Evolutionary conservation across 64 coral and sea anemone species (phyloP), one percentile per base, ranked within the genome.

Genomic region (Pocillopora verrucosa): DNA sequence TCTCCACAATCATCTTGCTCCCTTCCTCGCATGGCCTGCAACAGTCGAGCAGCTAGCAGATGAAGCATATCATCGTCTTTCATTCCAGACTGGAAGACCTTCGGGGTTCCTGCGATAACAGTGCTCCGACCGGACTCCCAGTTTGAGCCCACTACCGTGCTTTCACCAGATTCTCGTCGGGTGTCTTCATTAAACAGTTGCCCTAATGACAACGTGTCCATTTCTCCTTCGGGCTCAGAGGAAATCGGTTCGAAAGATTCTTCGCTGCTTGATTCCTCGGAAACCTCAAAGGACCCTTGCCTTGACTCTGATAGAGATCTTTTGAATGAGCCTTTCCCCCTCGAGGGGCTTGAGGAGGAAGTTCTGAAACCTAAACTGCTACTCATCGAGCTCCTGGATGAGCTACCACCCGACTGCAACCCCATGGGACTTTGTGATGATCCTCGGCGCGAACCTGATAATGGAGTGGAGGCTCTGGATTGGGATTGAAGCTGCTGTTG

Each of bases 401-500:
- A 80, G 20, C 14, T 30, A 7, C 25, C 51, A 34, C 58, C 57
- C 24, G 78, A 80, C 61, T 22, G 19, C 11, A 34, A 30, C 30
- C 30, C 12, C 20, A 2, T n/a, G 22, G 20, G 14, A 9, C 76
- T 38, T 5, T 58, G 76, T 12, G 5, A 16, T 58, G 17, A 80
- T 60, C 78, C 78, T 34, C 78, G 78, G 16, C 51, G 59, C 2
- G 58, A 80, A 34, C 59, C 78, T 13, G 78, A 61, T 6, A 61
- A 25, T 11, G 78, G 78, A 2, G 78, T 34, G 2, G 78, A 15
- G 16, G 78, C 26, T 16, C 78, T 61, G 58, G 12, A 59, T 6
- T n/a, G 45, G 2, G 78, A 26, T 22, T 12, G 58, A 38, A 85
- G 61, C 70, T 91, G 88, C 10, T 82, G 89, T 16, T 80, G 82